A percentile compares a stretch with the other conserved stretches of the same genome.
These are phyloP conservation scores for Tragulus kanchil DNA, from an alignment of 2,113 vertebrate species.

Conservation along the genomic window DNA sequence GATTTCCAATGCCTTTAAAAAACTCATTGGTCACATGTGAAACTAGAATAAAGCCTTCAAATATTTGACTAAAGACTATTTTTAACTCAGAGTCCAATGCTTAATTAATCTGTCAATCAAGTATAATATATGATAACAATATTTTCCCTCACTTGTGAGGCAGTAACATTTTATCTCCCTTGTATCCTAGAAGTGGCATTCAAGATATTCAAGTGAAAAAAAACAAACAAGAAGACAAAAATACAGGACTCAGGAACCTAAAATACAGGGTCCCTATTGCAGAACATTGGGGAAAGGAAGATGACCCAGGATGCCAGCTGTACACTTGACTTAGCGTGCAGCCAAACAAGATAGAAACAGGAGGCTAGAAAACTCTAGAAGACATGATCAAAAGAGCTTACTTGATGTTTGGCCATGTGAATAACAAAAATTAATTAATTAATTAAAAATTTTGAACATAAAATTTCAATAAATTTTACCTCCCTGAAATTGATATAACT, in stretches of 20 bases:
- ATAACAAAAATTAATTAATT: neutral
- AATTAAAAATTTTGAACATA: neutral
- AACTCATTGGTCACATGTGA: neutral
- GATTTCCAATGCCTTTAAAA: neutral
- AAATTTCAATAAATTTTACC: neutral
- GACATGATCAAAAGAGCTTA: neutral
- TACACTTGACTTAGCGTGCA: neutral
- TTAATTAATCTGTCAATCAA: neutral
- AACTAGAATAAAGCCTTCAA: neutral
- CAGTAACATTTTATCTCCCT: neutral
- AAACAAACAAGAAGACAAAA: neutral
- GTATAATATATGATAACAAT: neutral
- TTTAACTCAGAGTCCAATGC: neutral
- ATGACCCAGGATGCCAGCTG: neutral
- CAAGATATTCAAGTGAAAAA: neutral
- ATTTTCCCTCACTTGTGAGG: neutral
- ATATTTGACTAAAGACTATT: neutral
- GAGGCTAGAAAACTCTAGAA: neutral
- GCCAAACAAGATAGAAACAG: neutral
- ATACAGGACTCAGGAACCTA: neutral
- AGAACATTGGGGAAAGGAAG: neutral
- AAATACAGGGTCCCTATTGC: neutral
- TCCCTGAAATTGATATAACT: neutral
- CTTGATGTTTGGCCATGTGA: neutral
- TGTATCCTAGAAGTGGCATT: neutral